A percentile compares a stretch with the other conserved stretches of the same genome.
These are phyloP conservation scores for Peromyscus attwateri DNA, from an alignment of 2,797 vertebrate genomes.

Conservation along the genomic window DNA sequence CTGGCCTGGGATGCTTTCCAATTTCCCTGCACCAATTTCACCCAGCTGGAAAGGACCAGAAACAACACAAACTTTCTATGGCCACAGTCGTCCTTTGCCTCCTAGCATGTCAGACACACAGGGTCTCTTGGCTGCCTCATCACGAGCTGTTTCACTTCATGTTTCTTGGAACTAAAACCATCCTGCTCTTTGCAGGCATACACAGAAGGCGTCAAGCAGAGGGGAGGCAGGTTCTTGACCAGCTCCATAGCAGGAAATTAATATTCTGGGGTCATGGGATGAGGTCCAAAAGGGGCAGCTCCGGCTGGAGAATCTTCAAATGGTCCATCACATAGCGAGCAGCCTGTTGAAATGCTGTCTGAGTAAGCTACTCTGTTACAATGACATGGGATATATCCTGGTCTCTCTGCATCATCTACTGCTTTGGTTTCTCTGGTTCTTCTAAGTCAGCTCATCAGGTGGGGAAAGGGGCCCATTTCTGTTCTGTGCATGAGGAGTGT, in stretches of 20 bases:
- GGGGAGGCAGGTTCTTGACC: background rate
- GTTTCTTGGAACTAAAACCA: background rate
- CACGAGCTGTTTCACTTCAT: background rate
- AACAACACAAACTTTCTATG: background rate
- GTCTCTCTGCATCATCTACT: background rate
- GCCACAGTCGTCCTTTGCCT: background rate
- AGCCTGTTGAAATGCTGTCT: background rate
- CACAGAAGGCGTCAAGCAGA: background rate
- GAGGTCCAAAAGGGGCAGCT: background rate
- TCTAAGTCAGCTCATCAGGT: background rate
- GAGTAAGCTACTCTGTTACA: background rate
- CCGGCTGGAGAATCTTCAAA: background rate
- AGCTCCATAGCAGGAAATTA: background rate
- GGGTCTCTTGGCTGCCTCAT: background rate
- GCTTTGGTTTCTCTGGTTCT: background rate
- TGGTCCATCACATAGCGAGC: background rate
- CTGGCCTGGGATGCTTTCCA: too few relatives aligned
- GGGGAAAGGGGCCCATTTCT: background rate
- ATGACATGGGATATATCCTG: background rate
- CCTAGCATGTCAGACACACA: background rate
- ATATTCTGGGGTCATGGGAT: background rate
- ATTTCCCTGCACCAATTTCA: background rate
- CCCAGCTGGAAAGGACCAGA: background rate
- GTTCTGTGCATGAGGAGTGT: background rate
- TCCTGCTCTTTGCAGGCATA: background rate